Evolutionary conservation across 2,888 invertebrate genomes (phyloP).

Genomic region (Mantis religiosa): DNA sequence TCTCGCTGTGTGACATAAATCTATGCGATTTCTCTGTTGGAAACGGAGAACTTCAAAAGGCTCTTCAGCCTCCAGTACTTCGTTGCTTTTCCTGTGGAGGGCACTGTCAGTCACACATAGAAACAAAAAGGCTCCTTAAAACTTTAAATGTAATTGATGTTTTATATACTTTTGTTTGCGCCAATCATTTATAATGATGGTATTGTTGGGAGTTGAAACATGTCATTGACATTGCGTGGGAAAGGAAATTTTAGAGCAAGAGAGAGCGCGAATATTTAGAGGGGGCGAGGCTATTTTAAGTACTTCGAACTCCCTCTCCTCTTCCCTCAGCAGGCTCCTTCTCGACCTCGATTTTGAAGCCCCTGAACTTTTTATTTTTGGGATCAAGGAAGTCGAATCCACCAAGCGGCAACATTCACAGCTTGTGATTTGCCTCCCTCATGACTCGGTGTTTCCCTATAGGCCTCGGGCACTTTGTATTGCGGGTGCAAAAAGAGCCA

Average conservation of each 20-base stretch:
- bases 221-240: constrained; percentile 24
- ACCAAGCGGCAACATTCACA: background rate
- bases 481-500: background rate
- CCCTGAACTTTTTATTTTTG: constrained; percentile 29
- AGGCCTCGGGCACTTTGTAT: background rate
- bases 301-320: background rate
- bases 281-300: constrained; percentile 16
- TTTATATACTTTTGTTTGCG: background rate
- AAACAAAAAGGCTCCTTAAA: background rate
- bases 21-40: background rate
- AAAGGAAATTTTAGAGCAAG: background rate
- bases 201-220: background rate
- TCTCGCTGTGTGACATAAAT: background rate
- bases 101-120: background rate
- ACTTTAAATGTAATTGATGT: background rate
- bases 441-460: background rate
- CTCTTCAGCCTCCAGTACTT: background rate
- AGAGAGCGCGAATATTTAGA: background rate
- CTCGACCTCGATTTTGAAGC: constrained; percentile 25
- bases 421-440: background rate
- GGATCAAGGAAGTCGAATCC: constrained; percentile 18
- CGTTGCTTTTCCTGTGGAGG: background rate
- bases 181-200: background rate
- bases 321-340: constrained; percentile 3
- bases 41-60: background rate